Conservation (phyloP, 2,888 invertebrate species). For the Stratiomys singularior region DNA sequence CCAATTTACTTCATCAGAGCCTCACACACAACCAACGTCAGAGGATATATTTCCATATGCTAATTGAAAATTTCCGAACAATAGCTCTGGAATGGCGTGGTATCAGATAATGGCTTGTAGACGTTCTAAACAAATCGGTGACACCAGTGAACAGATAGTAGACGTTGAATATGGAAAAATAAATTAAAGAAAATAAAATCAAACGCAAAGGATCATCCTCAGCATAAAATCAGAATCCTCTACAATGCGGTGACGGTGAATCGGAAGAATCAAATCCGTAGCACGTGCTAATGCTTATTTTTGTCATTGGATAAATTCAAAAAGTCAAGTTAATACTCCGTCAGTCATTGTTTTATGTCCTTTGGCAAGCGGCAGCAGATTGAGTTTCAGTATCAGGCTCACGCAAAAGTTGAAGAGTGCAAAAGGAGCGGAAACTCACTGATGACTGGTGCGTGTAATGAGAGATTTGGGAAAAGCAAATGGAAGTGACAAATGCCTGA, state of each 20-base stretch:
- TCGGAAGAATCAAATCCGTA: background rate
- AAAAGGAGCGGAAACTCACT: background rate
- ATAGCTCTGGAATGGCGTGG: constrained; percentile 15
- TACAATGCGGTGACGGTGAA: background rate
- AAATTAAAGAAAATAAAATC: background rate
- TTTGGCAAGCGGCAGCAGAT: too few relatives aligned
- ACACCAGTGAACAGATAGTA: background rate
- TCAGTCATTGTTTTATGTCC: background rate
- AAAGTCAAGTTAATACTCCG: background rate
- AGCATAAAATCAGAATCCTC: background rate
- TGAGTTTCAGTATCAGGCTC: too few relatives aligned
- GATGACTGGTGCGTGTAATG: constrained; percentile 26
- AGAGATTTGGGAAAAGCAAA: constrained; percentile 16
- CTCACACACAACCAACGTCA: background rate
- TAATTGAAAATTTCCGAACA: constrained; percentile 43
- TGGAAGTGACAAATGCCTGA: constrained; percentile 37
- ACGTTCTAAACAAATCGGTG: background rate
- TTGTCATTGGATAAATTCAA: background rate
- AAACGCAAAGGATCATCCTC: background rate
- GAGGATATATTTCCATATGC: constrained; percentile 42
- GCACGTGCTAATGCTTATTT: constrained; percentile 24
- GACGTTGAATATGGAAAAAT: background rate
- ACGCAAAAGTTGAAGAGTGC: too few relatives aligned
- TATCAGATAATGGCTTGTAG: constrained; percentile 3
- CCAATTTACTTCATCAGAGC: too few relatives aligned